A percentile compares a stretch with the other conserved stretches of the same genome.
Evolutionary conservation across 2,888 invertebrate genomes (phyloP).

Genomic region (Rotaria magnacalcarata): DNA sequence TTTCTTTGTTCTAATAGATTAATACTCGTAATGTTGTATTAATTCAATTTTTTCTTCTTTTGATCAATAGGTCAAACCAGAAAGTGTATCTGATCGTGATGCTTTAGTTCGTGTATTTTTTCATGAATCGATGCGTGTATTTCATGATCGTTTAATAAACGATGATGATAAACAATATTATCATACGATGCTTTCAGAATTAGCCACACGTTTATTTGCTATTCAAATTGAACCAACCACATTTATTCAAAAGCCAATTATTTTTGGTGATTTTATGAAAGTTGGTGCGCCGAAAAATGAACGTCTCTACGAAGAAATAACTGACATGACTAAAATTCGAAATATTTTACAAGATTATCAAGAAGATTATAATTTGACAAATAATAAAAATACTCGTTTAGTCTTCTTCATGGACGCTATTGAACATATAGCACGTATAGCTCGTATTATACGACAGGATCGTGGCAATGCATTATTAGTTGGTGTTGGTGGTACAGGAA

Average conservation of each 20-base stretch:
- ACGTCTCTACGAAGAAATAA: conserved; percentile 76
- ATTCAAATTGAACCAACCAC: conserved; percentile 57
- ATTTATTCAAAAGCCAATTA: conserved; percentile 60
- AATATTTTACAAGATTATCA: conserved; percentile 70
- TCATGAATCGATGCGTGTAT: conserved; percentile 59
- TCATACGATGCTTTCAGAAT: conserved; percentile 57
- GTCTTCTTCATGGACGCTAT: conserved; percentile 72
- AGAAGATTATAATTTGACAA: conserved; percentile 74
- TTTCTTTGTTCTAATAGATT: too few species aligned
- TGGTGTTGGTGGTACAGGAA: conserved; percentile 60
- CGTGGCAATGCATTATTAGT: conserved; percentile 60
- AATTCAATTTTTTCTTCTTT: background rate
- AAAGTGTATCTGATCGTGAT: conserved; percentile 42
- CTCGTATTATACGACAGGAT: conserved; percentile 59
- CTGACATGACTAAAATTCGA: conserved; percentile 70
- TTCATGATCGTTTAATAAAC: conserved; percentile 60
- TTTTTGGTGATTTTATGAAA: conserved; percentile 80
- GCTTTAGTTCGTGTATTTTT: conserved; percentile 57
- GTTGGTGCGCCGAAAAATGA: conserved; percentile 71
- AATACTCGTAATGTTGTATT: too few species aligned
- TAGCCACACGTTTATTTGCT: conserved; percentile 58
- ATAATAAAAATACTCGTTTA: conserved; percentile 74
- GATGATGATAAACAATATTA: conserved; percentile 58
- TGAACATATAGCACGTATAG: conserved; percentile 59
- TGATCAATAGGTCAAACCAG: conserved; percentile 12